A percentile compares a stretch with the other conserved stretches of the same genome.
Evolutionary conservation across 2,113 vertebrate genomes (phyloP).

Genomic region (Pampusana beccarii): DNA sequence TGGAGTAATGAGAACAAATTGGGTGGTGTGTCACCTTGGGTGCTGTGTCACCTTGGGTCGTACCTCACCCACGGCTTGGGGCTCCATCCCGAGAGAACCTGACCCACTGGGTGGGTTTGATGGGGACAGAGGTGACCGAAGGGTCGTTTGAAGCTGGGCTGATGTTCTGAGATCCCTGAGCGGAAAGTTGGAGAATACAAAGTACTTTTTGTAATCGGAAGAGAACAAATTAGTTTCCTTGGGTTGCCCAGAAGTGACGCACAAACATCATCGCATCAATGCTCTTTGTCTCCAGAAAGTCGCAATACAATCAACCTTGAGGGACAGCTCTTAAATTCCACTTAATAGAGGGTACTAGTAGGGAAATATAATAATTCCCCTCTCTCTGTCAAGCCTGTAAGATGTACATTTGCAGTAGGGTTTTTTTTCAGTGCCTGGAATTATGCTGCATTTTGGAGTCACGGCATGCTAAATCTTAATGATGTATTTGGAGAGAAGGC

Average conservation of each 20-base stretch:
- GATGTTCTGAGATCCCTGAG: background rate
- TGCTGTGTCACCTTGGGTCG: background rate
- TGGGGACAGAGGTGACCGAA: background rate
- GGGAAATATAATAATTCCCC: background rate
- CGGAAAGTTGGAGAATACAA: background rate
- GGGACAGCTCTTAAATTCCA: background rate
- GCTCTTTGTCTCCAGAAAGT: slow-evolving; percentile 3
- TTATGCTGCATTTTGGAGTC: background rate
- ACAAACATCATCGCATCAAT: background rate
- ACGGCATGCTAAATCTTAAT: background rate
- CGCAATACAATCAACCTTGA: background rate
- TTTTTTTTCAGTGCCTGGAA: background rate
- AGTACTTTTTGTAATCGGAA: background rate
- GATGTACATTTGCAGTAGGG: background rate
- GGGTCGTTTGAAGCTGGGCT: background rate
- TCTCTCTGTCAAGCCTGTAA: background rate
- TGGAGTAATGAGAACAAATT: background rate
- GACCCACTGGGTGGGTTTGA: background rate
- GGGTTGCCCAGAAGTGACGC: background rate
- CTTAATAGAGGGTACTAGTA: background rate
- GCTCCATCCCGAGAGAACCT: background rate
- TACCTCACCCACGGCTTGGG: background rate
- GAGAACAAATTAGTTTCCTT: background rate
- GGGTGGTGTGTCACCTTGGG: background rate
- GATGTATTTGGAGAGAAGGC: background rate